phyloP scores from a whole-genome alignment of 2,888 invertebrate genomes.

The Cheilosia variabilis region DNA sequence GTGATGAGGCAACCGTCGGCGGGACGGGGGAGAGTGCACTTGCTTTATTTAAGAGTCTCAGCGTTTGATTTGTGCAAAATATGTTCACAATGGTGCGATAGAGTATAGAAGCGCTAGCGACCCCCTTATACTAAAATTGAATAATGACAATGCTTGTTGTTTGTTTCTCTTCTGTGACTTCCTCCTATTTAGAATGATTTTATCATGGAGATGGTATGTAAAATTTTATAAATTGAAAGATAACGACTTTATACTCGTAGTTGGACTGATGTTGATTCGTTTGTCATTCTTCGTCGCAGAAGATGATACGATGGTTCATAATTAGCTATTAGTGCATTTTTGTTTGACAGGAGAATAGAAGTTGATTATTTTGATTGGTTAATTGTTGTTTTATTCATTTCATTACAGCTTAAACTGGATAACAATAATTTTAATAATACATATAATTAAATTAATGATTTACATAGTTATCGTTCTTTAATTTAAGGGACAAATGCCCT shows the following conservation, averaged over 20 bases:
- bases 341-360: not conserved
- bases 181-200: conserved; percentile 30
- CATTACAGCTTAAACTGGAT: too few relatives aligned
- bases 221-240: conserved; percentile 49
- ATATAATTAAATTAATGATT: too few relatives aligned
- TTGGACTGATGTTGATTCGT: conserved; percentile 19
- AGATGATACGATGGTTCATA: not conserved
- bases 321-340: not conserved
- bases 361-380: too few relatives aligned
- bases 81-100: conserved; percentile 17
- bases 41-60: conserved; percentile 36
- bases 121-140: conserved; percentile 36
- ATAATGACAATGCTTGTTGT: conserved; percentile 4
- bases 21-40: conserved; percentile 5
- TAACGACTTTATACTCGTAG: conserved; percentile 20
- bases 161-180: conserved; percentile 5
- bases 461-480: too few relatives aligned
- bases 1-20: not conserved
- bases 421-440: too few relatives aligned
- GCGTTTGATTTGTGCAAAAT: conserved; percentile 41
- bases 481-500: too few relatives aligned
- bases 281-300: not conserved
- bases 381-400: too few relatives aligned
- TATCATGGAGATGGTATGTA: conserved; percentile 45
- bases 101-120: not conserved